phyloP scores from a whole-genome alignment of 2,113 vertebrate genomes.

The Mirounga angustirostris region DNA sequence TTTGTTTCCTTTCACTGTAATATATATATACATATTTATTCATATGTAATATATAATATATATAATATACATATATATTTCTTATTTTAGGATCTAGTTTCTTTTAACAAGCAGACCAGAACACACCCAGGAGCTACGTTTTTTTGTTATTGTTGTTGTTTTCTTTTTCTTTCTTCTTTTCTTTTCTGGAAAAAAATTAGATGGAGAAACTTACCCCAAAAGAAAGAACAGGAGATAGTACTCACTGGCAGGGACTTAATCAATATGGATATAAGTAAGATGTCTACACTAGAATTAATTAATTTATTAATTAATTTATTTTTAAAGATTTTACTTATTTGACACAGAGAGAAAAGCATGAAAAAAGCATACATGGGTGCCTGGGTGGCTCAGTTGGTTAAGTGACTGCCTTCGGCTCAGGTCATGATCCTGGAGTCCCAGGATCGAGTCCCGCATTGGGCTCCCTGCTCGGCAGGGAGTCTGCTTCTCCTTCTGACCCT shows the following conservation, averaged over 20 bases:
- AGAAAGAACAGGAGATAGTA: background rate
- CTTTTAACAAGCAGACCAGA: background rate
- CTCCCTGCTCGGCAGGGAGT: too few species aligned
- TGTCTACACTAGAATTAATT: background rate
- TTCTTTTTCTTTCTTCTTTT: background rate
- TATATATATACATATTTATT: background rate
- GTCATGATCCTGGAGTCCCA: too few species aligned
- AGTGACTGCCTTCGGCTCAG: too few species aligned
- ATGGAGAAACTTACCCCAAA: background rate
- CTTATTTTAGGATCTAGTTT: background rate
- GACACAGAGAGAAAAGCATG: background rate
- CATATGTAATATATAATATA: too few species aligned
- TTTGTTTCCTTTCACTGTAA: background rate
- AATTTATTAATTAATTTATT: background rate
- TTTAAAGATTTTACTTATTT: background rate
- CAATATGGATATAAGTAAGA: background rate
- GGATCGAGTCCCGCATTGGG: too few species aligned
- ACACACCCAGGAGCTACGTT: background rate
- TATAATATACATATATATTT: background rate
- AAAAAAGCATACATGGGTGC: background rate
- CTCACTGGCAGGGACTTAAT: background rate
- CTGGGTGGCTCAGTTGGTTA: too few species aligned
- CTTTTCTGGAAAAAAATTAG: background rate
- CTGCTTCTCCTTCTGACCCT: too few species aligned
- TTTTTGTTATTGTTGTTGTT: background rate